Conservation (phyloP, 2,797 vertebrate species). For the Anisognathus igniventris region DNA sequence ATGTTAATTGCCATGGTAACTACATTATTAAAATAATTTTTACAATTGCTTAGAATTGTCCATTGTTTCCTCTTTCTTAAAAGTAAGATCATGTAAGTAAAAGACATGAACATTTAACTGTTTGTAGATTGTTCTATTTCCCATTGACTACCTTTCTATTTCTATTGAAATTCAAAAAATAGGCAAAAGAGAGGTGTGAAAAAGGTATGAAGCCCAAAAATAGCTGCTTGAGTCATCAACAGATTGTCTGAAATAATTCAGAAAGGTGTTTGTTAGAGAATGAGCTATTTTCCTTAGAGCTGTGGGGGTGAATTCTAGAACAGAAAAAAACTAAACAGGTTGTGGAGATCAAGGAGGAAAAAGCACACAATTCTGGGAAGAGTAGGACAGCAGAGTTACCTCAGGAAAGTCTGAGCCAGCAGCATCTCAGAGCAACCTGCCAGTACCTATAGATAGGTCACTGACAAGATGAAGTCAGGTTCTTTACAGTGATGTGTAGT, state of each 20-base stretch:
- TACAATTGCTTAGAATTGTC: background rate
- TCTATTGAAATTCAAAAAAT: constrained; percentile 6
- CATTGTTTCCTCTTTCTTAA: background rate
- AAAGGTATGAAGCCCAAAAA: constrained; percentile 26
- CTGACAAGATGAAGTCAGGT: background rate
- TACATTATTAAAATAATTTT: background rate
- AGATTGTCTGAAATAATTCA: constrained; percentile 48
- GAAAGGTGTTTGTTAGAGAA: constrained; percentile 29
- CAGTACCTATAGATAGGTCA: background rate
- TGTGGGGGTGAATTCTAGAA: background rate
- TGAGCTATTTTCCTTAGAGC: background rate
- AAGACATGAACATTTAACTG: background rate
- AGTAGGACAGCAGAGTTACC: background rate
- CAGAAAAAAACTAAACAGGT: background rate
- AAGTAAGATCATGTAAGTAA: background rate
- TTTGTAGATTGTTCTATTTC: background rate
- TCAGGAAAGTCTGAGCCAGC: background rate
- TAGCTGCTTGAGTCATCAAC: constrained; percentile 51
- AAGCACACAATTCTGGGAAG: background rate
- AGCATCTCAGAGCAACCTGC: background rate
- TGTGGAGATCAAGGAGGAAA: background rate
- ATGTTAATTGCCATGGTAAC: background rate
- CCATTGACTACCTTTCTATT: background rate
- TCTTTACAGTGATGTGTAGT: background rate
- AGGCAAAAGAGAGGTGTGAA: background rate